Percentiles rank a stretch among this genome's conserved stretches.
Evolutionary conservation across 2,888 invertebrate genomes (phyloP).

Genomic region (Cryptocephalus moraei): DNA sequence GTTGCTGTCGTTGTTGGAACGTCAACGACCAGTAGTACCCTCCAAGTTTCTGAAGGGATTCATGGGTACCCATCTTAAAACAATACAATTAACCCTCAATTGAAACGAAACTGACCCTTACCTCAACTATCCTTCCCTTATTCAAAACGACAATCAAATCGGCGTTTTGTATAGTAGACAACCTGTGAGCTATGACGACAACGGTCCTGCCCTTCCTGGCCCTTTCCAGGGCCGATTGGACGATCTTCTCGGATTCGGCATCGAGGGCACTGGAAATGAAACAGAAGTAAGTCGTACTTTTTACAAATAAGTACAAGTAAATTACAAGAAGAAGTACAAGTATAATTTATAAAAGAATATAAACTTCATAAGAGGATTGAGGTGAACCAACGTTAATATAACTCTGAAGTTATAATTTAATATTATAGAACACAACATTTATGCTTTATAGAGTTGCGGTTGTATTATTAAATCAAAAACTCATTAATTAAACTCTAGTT

Average conservation of each 20-base stretch:
- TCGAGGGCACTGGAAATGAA: constrained; percentile 67
- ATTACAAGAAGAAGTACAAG: too few species aligned
- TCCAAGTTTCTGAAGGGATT: constrained; percentile 60
- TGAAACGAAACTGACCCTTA: constrained; percentile 27
- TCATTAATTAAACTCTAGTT: too few species aligned
- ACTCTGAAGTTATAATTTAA: too few species aligned
- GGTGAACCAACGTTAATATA: too few species aligned
- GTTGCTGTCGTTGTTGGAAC: constrained; percentile 63
- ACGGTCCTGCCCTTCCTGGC: constrained; percentile 81
- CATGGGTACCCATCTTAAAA: constrained; percentile 75
- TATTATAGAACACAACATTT: too few species aligned
- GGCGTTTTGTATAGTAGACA: constrained; percentile 85
- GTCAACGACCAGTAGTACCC: constrained; percentile 82
- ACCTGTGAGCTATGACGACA: constrained; percentile 87
- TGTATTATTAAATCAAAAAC: too few species aligned
- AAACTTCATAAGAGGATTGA: too few species aligned
- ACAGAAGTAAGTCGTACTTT: neutral
- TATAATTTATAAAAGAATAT: too few species aligned
- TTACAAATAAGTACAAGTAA: too few species aligned
- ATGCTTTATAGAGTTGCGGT: too few species aligned
- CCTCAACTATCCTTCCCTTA: constrained; percentile 76
- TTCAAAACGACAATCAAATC: constrained; percentile 86
- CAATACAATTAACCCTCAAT: neutral
- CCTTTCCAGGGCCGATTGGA: constrained; percentile 78
- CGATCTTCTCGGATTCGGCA: constrained; percentile 82